phyloP scores from a whole-genome alignment of 1,140 invertebrate species.

The Drosophila neocordata region DNA sequence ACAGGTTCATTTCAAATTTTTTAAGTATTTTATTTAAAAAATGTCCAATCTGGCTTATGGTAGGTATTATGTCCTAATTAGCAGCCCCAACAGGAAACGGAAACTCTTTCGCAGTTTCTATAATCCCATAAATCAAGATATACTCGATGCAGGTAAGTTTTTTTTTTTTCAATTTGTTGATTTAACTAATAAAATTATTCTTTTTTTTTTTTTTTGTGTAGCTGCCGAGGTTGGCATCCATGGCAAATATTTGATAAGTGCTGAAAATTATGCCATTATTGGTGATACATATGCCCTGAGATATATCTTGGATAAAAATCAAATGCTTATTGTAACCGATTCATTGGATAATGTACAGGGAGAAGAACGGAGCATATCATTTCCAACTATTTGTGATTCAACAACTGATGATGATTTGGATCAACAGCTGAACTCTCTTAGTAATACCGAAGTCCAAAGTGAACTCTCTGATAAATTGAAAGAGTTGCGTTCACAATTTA shows the following conservation, averaged over 20 bases:
- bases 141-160: background rate
- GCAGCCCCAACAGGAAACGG: background rate
- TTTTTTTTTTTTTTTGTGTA: background rate
- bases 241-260: conserved; percentile 33
- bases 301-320: conserved; percentile 15
- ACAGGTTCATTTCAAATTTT: background rate
- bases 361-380: background rate
- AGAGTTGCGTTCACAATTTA: conserved; percentile 1
- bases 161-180: background rate
- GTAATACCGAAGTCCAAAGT: background rate
- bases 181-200: too few relatives aligned
- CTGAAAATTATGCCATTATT: conserved; percentile 28
- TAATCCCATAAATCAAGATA: conserved; percentile 1
- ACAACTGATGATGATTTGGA: conserved; percentile 16
- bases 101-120: conserved; percentile 7
- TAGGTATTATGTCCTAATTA: conserved; percentile 1
- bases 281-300: conserved; percentile 15
- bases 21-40: background rate
- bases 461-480: background rate
- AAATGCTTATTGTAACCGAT: conserved; percentile 22
- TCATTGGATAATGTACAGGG: background rate
- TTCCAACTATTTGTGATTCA: conserved; percentile 1
- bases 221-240: conserved; percentile 21
- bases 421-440: background rate
- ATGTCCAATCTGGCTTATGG: conserved; percentile 1